Base-by-base conservation (phyloP, 2,888 invertebrate species). In the Lithodes maja region DNA sequence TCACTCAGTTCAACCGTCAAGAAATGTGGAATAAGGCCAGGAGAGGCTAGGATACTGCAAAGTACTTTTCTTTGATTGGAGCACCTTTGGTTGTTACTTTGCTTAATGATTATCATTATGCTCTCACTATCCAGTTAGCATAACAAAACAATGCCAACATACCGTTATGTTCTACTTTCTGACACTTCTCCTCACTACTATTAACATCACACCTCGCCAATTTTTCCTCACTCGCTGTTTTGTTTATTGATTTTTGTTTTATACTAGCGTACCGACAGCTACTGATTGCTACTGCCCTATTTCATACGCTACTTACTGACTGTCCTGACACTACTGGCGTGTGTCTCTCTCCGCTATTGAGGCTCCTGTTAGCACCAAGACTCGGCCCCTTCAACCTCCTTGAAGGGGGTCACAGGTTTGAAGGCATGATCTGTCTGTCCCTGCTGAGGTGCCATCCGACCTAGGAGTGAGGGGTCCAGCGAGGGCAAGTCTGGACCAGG, bases 301-400 rank as follows among this genome's bases (percentile, higher is more conserved):
- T 33, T 33, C 33, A 33, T 33, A 33, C 33, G 33, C 33, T 61
- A 15, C 7, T 61, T 1, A 61, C 68, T 61, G 68, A 61, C 68
- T 61, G 9, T 61, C 7, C 68, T 61, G 33, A 33, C 55, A 55
- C 80, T 55, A 17, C 33, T 33, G 86, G n/a, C 68, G 49, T 7
- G 33, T 33, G 33, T 33, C 0, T 33, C 33, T 61, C 49, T 9
- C 9, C 12, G 52, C 53, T 52, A n/a, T 5, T n/a, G 50, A 77
- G 69, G 49, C 69, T 52, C 49, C 15, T 50, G 79, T 84, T 90
- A 91, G 89, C 91, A 91, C 91, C 91, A 91, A 9, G 91, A 91
- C 80, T 91, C 91, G 33, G 86, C 86, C n/a, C 74, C 85, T n/a
- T 77, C 71, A 1, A 79, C 61, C 1, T 68, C 33, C 49, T 54